Percentiles rank a stretch among this genome's conserved stretches.
Conservation (phyloP, 1,140 invertebrate genomes). For the Orchesella cincta region DNA sequence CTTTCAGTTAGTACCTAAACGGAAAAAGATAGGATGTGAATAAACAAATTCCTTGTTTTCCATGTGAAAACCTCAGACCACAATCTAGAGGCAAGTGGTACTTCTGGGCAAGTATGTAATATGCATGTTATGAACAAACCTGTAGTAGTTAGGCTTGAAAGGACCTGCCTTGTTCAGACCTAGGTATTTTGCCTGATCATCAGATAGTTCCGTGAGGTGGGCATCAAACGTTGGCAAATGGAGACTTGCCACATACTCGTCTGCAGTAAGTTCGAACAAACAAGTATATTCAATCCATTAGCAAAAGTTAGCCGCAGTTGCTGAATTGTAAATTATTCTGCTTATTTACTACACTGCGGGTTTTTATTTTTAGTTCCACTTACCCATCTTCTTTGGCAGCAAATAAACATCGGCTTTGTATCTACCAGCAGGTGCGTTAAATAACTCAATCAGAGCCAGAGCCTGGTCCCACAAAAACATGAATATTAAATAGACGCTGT, state of each 20-base stretch:
- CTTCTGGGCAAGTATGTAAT: too few relatives aligned
- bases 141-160: conserved; percentile 96
- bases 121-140: too few relatives aligned
- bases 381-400: conserved; percentile 97
- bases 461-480: too few relatives aligned
- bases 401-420: conserved; percentile 98
- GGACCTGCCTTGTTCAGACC: conserved; percentile 95
- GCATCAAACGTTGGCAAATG: conserved; percentile 96
- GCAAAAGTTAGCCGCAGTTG: conserved; percentile 18
- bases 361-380: conserved; percentile 49
- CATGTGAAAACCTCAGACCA: too few relatives aligned
- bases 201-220: conserved; percentile 90
- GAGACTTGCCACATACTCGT: conserved; percentile 94
- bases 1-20: too few relatives aligned
- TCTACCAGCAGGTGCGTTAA: conserved; percentile 87
- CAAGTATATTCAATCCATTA: too few relatives aligned
- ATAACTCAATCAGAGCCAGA: conserved; percentile 91
- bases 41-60: too few relatives aligned
- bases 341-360: not conserved
- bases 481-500: not conserved
- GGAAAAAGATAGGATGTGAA: too few relatives aligned
- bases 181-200: conserved; percentile 97
- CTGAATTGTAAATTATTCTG: not conserved
- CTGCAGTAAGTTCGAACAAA: too few relatives aligned
- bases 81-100: too few relatives aligned